These are phyloP conservation scores for Drosophila biarmipes DNA, from an alignment of 1,140 invertebrate genomes.

Conservation along the genomic window DNA sequence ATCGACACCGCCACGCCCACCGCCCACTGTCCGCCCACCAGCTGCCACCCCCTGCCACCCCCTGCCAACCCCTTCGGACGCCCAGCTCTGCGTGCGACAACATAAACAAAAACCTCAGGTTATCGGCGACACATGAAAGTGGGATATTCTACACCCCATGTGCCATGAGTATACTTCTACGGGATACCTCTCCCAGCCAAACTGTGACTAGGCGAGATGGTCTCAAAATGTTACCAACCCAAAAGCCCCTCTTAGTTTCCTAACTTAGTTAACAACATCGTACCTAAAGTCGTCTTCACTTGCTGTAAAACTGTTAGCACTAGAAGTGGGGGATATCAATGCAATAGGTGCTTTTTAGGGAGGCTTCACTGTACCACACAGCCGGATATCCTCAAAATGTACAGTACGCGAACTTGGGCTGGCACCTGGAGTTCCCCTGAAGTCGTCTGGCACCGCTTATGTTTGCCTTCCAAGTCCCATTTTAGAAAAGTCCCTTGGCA, in stretches of 20 bases:
- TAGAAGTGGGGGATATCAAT: no score
- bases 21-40: not conserved
- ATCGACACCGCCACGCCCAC: conserved; percentile 8
- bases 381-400: conserved; percentile 5
- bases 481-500: not conserved
- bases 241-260: no score
- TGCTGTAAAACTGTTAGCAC: not conserved
- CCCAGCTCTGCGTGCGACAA: not conserved
- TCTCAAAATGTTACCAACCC: no score
- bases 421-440: conserved; percentile 32
- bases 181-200: no score
- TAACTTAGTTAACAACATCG: no score
- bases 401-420: not conserved
- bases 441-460: conserved; percentile 10
- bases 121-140: conserved; percentile 14
- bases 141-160: conserved; percentile 1
- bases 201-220: no score
- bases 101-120: conserved; percentile 26
- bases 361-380: not conserved
- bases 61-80: not conserved
- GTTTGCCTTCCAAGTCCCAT: not conserved
- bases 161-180: not conserved
- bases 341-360: not conserved
- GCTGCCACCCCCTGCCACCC: not conserved
- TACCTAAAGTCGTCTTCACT: no score